Base-by-base conservation (phyloP, 2,113 vertebrate species). In the Boulengeromyrus knoepffleri region DNA sequence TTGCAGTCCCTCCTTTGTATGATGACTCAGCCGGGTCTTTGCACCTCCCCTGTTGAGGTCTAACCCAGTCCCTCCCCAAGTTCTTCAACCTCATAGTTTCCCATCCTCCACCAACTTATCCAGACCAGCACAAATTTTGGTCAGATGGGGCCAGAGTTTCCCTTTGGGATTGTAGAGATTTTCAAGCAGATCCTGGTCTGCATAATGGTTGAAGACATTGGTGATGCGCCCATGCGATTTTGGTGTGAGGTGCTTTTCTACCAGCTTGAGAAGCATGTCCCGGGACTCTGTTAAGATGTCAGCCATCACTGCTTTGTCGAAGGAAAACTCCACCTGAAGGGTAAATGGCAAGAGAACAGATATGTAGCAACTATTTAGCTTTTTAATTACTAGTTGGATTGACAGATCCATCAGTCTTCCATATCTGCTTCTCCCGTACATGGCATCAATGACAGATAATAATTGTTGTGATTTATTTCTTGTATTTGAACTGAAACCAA, bases 61-160 rank as follows among this genome's bases (percentile, higher is more conserved):
- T 27, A 93, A 92, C 94, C 92, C 95, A 96, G 94, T 95, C 91
- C 36, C 50, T 45, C 42, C 5, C 0, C n/a, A 50, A 87, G 7
- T 56, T 89, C 89, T 12, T 85, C 36, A 42, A 27, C 70, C 56
- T 96, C 95, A 97, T 93, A 97, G 97, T 93, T 97, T 97, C 85
- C 95, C 96, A 90, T 97, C 97, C 91, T 97, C 97, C 91, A 97
- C 89, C 97, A 97, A 97, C 95, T 96, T 97, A 95, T 97, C 96
- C 91, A 97, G 95, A 45, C 97, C 97, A 77, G 95, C 95, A 92
- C 97, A 97, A 49, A 97, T 96, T 94, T 96, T 97, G 90, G 96
- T 95, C 92, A 97, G 94, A 91, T 96, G 96, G n/a, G 92, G 93
- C 92, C 96, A 96, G 90, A 96, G 97, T 90, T 95, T 93, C 91